Base-by-base conservation (phyloP, 2,888 invertebrate species). In the Heliconius hortense region DNA sequence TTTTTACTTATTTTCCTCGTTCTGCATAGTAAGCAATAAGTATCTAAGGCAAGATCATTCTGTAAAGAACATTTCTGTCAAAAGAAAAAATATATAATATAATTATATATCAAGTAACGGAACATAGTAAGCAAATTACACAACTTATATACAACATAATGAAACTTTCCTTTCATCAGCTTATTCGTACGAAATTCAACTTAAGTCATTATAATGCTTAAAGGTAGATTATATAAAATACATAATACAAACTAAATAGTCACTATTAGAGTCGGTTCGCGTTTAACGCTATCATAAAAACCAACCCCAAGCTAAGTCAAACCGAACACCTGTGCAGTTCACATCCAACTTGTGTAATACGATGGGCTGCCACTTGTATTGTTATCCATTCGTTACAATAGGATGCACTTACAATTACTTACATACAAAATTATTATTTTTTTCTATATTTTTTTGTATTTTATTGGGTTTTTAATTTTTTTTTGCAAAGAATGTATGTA, bases 301-400 rank as follows among this genome's bases (percentile, higher is more conserved):
- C 85, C 88, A 89, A 89, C 92, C 91, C 89, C 85, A 83, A 80
- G 81, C 86, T 85, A 83, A 84, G 84, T 84, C 81, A 80, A 78
- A 81, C 64, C 82, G 89, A 84, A 90, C 93, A 93, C 93, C 93
- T 93, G 93, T 89, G 85, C 79, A 74, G 87, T 90, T 93, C 92
- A 85, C 92, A 87, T 83, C 82, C 84, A 88, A 91, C 88, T 89
- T 86, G 85, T 83, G 84, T 89, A 89, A 88, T 89, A 87, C 84
- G 84, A 82, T 86, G 85, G 82, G 82, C 60, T 82, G 83, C 84
- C 84, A 87, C 88, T 89, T 87, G 86, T 81, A 78, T 64, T 70
- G 80, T 74, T 77, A 75, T 39, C 7, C 35, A 62, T 81, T 28
- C 84, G 77, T 53, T 76, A n/a, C 70, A 81, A 77, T 78, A 77